Evolutionary conservation across 2,797 vertebrate species (phyloP).

Genomic region (Micrastur ruficollis): DNA sequence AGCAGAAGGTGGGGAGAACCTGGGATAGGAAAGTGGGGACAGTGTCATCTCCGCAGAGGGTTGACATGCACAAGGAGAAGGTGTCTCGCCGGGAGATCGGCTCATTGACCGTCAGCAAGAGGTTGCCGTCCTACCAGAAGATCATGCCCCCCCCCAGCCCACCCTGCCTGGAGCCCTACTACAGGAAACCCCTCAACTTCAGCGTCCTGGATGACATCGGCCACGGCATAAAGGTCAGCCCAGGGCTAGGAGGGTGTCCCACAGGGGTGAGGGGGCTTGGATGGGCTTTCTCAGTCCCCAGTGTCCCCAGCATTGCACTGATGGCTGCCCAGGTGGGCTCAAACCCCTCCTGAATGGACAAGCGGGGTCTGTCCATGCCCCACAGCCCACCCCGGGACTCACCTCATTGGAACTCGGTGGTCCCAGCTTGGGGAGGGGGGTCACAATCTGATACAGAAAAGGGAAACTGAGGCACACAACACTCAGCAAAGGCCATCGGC

Average conservation of each 20-base stretch:
- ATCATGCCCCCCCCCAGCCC: slow-evolving; percentile 60
- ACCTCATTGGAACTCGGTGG: neutral
- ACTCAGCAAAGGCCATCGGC: neutral
- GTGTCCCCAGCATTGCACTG: rapidly evolving
- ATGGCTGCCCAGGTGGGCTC: neutral
- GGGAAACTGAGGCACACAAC: neutral
- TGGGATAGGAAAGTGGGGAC: rapidly evolving
- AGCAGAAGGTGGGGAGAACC: neutral
- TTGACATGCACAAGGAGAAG: slow-evolving; percentile 85
- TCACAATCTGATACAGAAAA: rapidly evolving
- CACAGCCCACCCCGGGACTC: neutral
- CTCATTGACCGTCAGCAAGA: slow-evolving; percentile 66
- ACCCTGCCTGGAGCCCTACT: slow-evolving; percentile 73
- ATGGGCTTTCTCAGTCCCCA: rapidly evolving
- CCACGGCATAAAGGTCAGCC: slow-evolving; percentile 82
- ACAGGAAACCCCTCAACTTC: slow-evolving; percentile 81
- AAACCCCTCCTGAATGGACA: neutral
- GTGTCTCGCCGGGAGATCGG: slow-evolving; percentile 84
- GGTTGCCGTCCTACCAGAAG: slow-evolving; percentile 53
- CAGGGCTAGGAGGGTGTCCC: neutral
- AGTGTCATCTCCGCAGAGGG: slow-evolving; percentile 65
- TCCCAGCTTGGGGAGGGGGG: neutral
- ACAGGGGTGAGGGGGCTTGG: rapidly evolving
- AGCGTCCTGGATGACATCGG: slow-evolving; percentile 80
- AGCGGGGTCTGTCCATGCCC: rapidly evolving